Evolutionary conservation across 2,797 vertebrate species (phyloP), one percentile per base, ranked within the genome.

Genomic region (Yasuhikotakia modesta): DNA sequence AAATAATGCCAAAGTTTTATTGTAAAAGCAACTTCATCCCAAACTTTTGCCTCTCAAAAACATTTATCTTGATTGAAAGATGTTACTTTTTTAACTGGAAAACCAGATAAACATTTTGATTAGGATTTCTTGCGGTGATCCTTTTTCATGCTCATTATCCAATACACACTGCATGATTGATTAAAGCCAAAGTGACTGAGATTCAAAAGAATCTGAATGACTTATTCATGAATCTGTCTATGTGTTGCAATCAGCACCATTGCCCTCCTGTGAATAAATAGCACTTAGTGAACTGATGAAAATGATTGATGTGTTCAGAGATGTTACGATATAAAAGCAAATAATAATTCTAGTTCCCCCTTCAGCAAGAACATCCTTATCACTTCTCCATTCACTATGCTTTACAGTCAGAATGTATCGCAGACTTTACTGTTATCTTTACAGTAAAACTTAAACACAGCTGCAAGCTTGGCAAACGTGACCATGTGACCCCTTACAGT

Each of bases 391-490:
- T 77, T 77, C 43, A 46, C 13, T 3, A 67, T 2, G 52, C 1
- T 3, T 48, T 30, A 45, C 24, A 27, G 19, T 66, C 39, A 60
- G 24, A 68, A 76, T 1, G 13, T 21, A 27, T 69, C 2, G 0
- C 43, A 74, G 30, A 22, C n/a, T 1, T 0, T 64, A 64, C 57
- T 2, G 57, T 24, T n/a, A 52, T 61, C 19, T 60, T 61, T 60
- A 39, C 43, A 22, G 65, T 60, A 69, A 69, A 58, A 22, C 64
- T 58, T 65, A 13, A 76, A 58, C 52, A 57, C 64, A 76, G 65
- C 53, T 69, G 74, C 50, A 14, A n/a, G 14, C 5, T 12, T 0
- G 4, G 13, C 5, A n/a, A 11, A 7, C 52, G 17, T 11, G 5
- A 35, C 13, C 65, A 48, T 43, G 12, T 61, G 55, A n/a, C 19